These are phyloP conservation scores for Micromesistius poutassou DNA, from an alignment of 2,797 vertebrate genomes.

Conservation along the genomic window DNA sequence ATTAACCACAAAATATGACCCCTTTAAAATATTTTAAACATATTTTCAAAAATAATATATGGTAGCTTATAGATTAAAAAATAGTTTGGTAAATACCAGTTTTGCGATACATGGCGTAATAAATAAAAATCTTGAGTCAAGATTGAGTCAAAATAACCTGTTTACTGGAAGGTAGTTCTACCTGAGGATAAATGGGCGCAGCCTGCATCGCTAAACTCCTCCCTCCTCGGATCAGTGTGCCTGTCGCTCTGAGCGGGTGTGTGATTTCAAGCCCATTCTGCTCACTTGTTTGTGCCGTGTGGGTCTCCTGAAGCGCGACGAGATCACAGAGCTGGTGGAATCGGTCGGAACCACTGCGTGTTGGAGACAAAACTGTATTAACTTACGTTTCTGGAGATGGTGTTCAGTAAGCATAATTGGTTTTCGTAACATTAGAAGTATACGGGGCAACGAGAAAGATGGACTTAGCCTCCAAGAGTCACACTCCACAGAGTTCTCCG, in stretches of 20 bases:
- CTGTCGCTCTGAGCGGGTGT: background rate
- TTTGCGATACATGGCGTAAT: no score
- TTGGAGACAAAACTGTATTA: background rate
- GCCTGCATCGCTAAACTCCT: background rate
- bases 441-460: conserved; percentile 20
- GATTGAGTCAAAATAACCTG: background rate
- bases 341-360: background rate
- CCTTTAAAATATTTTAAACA: no score
- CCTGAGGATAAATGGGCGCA: background rate
- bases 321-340: background rate
- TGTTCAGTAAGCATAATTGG: background rate
- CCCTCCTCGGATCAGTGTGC: background rate
- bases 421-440: background rate
- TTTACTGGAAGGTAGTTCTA: background rate
- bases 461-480: conserved; percentile 12
- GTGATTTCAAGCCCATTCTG: background rate
- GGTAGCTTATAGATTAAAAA: no score
- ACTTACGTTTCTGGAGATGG: background rate
- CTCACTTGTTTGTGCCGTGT: conserved; percentile 7
- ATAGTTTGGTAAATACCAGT: no score
- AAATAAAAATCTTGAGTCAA: background rate
- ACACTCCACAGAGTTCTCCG: conserved; percentile 23
- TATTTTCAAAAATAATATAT: no score
- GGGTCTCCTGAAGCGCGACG: background rate
- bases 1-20: no score